These are phyloP conservation scores for Sinonovacula constricta DNA, from an alignment of 1,140 invertebrate species.

Conservation along the genomic window DNA sequence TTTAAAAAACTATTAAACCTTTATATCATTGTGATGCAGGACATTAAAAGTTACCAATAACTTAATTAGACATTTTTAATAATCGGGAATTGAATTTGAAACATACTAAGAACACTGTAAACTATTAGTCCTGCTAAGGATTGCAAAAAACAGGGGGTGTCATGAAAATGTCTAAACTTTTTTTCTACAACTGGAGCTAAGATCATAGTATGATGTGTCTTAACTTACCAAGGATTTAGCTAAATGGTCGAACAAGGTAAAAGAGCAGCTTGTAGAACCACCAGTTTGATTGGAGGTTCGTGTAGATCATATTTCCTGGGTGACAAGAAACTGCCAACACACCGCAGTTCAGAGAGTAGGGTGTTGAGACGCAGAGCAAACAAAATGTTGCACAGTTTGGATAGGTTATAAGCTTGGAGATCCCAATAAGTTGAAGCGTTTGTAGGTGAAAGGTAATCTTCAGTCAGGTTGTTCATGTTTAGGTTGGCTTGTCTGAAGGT, in stretches of 20 bases:
- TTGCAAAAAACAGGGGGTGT: too few relatives aligned
- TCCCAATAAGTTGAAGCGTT: slow-evolving; percentile 84
- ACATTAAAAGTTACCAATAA: too few relatives aligned
- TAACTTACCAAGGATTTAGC: slow-evolving; percentile 93
- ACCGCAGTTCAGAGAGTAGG: slow-evolving; percentile 78
- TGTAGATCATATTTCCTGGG: slow-evolving; percentile 94
- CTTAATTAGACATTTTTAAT: too few relatives aligned
- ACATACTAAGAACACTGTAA: too few relatives aligned
- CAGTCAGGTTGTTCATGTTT: slow-evolving; percentile 81
- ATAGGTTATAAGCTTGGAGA: slow-evolving; percentile 92
- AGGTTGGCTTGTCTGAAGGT: slow-evolving; percentile 84
- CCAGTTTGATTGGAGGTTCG: slow-evolving; percentile 87
- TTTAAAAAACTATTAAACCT: too few relatives aligned
- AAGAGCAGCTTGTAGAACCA: slow-evolving; percentile 90
- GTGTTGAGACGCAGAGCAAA: slow-evolving; percentile 87
- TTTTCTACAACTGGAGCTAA: too few relatives aligned
- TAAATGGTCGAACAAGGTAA: slow-evolving; percentile 90
- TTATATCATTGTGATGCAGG: too few relatives aligned
- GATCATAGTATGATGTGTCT: too few relatives aligned
- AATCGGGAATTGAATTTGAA: too few relatives aligned
- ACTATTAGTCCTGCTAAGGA: too few relatives aligned
- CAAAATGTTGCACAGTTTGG: slow-evolving; percentile 93
- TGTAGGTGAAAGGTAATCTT: slow-evolving; percentile 82
- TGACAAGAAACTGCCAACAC: slow-evolving; percentile 91
- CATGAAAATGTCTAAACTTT: too few relatives aligned